Percentiles rank a stretch among this genome's conserved stretches.
Conservation (phyloP, 2,797 vertebrate species). For the Spinus olivaceus region DNA sequence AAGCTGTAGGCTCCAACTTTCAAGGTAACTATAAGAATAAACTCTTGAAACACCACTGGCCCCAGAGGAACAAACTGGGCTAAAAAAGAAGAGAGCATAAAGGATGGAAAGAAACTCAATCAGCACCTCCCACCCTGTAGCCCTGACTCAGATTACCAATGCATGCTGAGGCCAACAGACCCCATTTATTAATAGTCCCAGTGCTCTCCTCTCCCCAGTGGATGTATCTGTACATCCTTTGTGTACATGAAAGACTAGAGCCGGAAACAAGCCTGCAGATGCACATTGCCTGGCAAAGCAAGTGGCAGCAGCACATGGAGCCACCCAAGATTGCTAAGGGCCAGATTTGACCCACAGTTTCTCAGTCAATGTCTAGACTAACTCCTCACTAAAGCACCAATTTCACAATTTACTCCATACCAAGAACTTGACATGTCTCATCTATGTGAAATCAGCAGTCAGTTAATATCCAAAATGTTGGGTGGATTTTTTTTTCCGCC, state of each 20-base stretch:
- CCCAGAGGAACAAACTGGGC: neutral
- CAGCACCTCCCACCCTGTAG: neutral
- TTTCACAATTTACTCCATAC: neutral
- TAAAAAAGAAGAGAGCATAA: neutral
- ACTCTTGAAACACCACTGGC: neutral
- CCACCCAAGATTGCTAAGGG: fast-evolving
- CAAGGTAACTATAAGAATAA: neutral
- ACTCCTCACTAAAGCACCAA: neutral
- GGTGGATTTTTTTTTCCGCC: too few relatives aligned
- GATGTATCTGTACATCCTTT: fast-evolving
- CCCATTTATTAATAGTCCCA: neutral
- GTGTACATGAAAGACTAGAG: neutral
- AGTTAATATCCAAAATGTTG: neutral
- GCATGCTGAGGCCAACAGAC: neutral
- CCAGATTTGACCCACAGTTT: neutral
- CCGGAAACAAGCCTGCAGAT: neutral
- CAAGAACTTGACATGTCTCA: neutral
- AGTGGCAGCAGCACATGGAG: fast-evolving
- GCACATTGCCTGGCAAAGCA: neutral
- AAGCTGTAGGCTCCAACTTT: neutral
- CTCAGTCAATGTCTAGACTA: neutral
- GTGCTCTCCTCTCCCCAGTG: fast-evolving
- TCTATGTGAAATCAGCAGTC: fast-evolving
- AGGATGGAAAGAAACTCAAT: neutral
- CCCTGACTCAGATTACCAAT: fast-evolving